These are phyloP conservation scores for Isotomurus palustris DNA, from an alignment of 2,888 invertebrate genomes.

Conservation along the genomic window DNA sequence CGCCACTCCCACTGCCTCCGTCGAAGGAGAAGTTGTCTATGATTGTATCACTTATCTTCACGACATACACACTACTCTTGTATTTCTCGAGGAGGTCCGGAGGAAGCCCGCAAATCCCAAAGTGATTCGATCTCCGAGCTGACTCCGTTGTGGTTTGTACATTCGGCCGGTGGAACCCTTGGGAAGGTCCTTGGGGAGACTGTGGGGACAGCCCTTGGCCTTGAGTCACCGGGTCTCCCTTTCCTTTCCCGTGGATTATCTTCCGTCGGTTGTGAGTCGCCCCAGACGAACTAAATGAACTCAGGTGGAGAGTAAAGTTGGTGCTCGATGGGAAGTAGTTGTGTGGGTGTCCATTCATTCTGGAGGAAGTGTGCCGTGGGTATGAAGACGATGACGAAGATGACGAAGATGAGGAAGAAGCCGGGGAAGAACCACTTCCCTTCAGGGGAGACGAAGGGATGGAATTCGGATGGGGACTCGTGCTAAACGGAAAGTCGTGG, in stretches of 20 bases:
- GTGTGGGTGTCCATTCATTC: neutral
- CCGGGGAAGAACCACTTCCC: no score
- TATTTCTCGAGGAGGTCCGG: constrained; percentile 9
- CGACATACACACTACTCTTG: constrained; percentile 2
- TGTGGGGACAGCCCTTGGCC: neutral
- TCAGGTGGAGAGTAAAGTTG: constrained; percentile 1
- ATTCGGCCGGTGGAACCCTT: constrained; percentile 1
- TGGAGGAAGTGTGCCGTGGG: no score
- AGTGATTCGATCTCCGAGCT: constrained; percentile 14
- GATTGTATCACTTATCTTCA: constrained; percentile 6
- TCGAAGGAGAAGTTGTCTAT: constrained; percentile 8
- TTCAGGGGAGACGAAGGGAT: no score
- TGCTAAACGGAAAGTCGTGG: constrained; percentile 6
- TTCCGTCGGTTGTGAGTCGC: constrained; percentile 24
- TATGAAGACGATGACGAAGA: no score
- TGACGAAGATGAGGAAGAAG: no score
- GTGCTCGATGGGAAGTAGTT: neutral
- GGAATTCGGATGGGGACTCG: no score
- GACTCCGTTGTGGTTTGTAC: constrained; percentile 24
- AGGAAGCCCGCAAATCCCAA: constrained; percentile 34
- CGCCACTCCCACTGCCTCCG: constrained; percentile 19
- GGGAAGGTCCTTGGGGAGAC: no score
- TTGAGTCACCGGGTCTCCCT: neutral
- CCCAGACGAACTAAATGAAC: constrained; percentile 4
- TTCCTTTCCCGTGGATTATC: constrained; percentile 13